phyloP scores from a whole-genome alignment of 2,888 invertebrate species.

The Thymelicus acteon region DNA sequence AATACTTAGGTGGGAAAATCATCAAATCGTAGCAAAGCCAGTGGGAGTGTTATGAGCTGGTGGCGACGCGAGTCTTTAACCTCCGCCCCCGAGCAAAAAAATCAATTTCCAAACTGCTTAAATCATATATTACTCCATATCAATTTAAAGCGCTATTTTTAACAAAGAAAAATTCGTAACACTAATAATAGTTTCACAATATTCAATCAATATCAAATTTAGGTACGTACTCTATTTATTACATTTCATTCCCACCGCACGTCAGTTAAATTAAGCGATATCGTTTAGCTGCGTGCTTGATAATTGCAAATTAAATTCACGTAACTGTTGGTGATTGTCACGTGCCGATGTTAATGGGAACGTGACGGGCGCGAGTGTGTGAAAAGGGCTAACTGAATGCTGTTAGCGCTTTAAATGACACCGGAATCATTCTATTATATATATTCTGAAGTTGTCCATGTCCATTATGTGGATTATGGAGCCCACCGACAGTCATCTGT shows the following conservation, averaged over 20 bases:
- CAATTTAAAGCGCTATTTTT: background rate
- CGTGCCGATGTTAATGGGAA: slow-evolving; percentile 28
- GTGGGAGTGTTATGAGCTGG: no score
- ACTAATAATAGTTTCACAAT: background rate
- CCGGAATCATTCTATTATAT: background rate
- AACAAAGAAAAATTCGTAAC: background rate
- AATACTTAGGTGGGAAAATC: no score
- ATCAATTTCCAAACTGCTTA: no score
- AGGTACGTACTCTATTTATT: background rate
- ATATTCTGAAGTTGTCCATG: no score
- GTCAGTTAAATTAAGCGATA: slow-evolving; percentile 21
- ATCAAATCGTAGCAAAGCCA: no score
- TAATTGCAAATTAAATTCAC: slow-evolving; percentile 34
- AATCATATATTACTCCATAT: no score
- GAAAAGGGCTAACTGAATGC: slow-evolving; percentile 32
- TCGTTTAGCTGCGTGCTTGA: slow-evolving; percentile 24
- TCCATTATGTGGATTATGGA: no score
- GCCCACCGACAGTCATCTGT: no score
- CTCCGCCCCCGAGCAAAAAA: no score
- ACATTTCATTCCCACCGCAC: slow-evolving; percentile 9
- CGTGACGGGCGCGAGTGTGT: slow-evolving; percentile 28
- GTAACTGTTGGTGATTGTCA: slow-evolving; percentile 32
- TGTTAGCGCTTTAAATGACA: slow-evolving; percentile 14
- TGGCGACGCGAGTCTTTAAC: no score
- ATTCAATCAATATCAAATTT: slow-evolving; percentile 1